Evolutionary conservation across 2,797 vertebrate species (phyloP), one percentile per base, ranked within the genome.

Genomic region (Paedocypris micromegethes): DNA sequence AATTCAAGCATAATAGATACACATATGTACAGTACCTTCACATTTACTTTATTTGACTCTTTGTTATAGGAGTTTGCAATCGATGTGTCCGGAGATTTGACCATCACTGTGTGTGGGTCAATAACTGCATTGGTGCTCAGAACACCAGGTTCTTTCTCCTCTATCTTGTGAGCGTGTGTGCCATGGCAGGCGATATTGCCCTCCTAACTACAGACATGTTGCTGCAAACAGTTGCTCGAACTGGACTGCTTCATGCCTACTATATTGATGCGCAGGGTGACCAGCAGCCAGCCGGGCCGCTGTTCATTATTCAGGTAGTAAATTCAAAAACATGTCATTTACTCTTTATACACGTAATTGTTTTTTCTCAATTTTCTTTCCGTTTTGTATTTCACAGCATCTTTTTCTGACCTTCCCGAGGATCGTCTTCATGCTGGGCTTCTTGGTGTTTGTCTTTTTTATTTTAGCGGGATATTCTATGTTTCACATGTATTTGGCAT

Each of bases 91-190:
- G 93, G 42, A 93, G 97, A 8, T 98, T 96, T 0, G 97, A 99
- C 79, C 97, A 99, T 80, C 97, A 99, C 85, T 99, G 97, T 0
- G 83, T 98, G 42, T 99, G 96, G 97, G 90, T 99, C 65, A 97
- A 98, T 86, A 98, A 94, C 88, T 99, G 97, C 83, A 86, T 99
- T 0, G 97, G 97, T 0, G 92, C 92, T 57, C 85, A 82, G 85
- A 98, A 97, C 55, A 81, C 81, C 0, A 82, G 86, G 1, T 88
- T 89, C 78, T 98, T 99, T 88, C 77, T 98, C 69, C 72, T 92
- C 0, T 98, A 98, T 88, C 90, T 99, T 56, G 74, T 89, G 41
- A 91, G 89, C 0, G 68, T 96, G 79, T 89, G 85, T 0, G 89
- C 82, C 38, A 90, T 90, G 8, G 93, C 92, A 0, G 84, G 73